Percentiles rank a stretch among this genome's conserved stretches.
Evolutionary conservation across 1,140 invertebrate species (phyloP).

Genomic region (Octopus bimaculoides): DNA sequence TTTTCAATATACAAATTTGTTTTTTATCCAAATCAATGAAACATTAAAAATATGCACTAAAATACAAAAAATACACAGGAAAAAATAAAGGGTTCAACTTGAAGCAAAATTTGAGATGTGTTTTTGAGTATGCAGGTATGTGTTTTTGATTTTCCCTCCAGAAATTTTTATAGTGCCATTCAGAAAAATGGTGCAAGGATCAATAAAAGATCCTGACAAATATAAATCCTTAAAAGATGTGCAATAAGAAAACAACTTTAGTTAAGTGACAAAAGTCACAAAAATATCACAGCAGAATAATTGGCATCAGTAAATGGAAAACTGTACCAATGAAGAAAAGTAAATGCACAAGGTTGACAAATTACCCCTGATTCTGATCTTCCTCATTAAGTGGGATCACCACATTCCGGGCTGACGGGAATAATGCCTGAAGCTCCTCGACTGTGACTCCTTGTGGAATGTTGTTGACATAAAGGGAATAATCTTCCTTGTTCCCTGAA

Average conservation of each 20-base stretch:
- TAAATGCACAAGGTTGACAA: constrained; percentile 12
- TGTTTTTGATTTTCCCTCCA: too few relatives aligned
- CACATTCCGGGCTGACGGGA: constrained; percentile 14
- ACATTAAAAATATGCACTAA: too few relatives aligned
- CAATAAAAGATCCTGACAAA: too few relatives aligned
- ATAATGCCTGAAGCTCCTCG: constrained; percentile 11
- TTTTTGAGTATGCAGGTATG: too few relatives aligned
- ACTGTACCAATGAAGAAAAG: background rate
- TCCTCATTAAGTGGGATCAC: constrained; percentile 14
- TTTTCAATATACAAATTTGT: too few relatives aligned
- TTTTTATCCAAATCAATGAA: too few relatives aligned
- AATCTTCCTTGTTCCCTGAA: constrained; percentile 13
- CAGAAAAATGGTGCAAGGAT: too few relatives aligned
- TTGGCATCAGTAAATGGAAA: background rate
- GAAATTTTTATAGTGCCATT: too few relatives aligned
- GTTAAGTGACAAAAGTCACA: constrained; percentile 1
- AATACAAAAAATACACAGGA: too few relatives aligned
- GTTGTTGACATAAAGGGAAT: constrained; percentile 15
- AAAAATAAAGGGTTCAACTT: too few relatives aligned
- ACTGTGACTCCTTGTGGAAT: constrained; percentile 14
- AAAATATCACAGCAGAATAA: background rate
- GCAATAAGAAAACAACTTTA: background rate
- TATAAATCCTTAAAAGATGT: too few relatives aligned
- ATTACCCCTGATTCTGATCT: constrained; percentile 12
- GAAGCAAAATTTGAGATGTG: too few relatives aligned